Conservation (phyloP, 2,797 vertebrate genomes). For the Epinephelus coioides region DNA sequence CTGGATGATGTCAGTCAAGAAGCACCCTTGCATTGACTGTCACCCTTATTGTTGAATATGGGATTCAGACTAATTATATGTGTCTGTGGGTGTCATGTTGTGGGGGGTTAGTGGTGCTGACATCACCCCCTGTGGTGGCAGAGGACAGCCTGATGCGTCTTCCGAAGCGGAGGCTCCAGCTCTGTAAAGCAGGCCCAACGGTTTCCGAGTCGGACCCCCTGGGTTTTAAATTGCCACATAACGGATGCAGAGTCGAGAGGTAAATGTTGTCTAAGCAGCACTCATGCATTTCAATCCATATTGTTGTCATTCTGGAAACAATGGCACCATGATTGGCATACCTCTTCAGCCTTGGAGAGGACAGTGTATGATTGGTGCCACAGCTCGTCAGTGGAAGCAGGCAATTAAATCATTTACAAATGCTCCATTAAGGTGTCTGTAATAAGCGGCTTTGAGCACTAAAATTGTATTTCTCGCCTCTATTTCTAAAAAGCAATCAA, state of each 20-base stretch:
- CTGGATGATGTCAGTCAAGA: slow-evolving; percentile 32
- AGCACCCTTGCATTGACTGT: slow-evolving; percentile 24
- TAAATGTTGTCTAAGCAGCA: slow-evolving; percentile 75
- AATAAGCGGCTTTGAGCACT: slow-evolving; percentile 44
- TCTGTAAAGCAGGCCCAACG: slow-evolving; percentile 47
- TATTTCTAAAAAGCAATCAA: slow-evolving; percentile 53
- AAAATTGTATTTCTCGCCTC: slow-evolving; percentile 59
- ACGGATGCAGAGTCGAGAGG: slow-evolving; percentile 64
- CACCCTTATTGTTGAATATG: slow-evolving; percentile 60
- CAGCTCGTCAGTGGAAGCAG: slow-evolving; percentile 49
- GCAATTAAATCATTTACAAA: slow-evolving; percentile 76
- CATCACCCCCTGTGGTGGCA: slow-evolving; percentile 56
- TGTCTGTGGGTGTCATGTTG: slow-evolving; percentile 52
- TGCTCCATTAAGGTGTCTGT: slow-evolving; percentile 66
- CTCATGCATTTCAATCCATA: slow-evolving; percentile 74
- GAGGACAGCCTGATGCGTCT: slow-evolving; percentile 59
- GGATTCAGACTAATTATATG: slow-evolving; percentile 68
- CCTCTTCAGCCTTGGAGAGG: slow-evolving; percentile 64
- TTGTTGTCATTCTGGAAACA: slow-evolving; percentile 78
- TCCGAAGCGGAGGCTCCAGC: slow-evolving; percentile 36
- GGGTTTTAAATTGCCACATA: slow-evolving; percentile 75
- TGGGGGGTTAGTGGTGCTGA: slow-evolving; percentile 40
- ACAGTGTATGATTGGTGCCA: slow-evolving; percentile 47
- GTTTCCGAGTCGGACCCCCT: slow-evolving; percentile 70
- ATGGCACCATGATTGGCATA: slow-evolving; percentile 74